phyloP scores from a whole-genome alignment of 2,888 invertebrate species.

The Xestia xanthographa region DNA sequence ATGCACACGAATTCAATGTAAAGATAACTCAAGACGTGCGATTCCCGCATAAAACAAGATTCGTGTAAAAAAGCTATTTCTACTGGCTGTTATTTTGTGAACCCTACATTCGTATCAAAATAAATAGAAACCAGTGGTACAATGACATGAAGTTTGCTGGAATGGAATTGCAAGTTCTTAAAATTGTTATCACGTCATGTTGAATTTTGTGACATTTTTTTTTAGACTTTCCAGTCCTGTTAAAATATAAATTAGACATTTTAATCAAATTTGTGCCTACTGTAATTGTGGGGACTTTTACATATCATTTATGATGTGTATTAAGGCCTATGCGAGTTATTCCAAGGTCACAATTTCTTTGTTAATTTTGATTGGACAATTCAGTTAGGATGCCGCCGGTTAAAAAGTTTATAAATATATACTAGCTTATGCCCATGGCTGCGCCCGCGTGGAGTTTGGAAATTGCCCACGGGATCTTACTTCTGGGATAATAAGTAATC shows the following conservation, averaged over 20 bases:
- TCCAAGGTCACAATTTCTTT: background rate
- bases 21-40: background rate
- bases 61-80: background rate
- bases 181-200: background rate
- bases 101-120: background rate
- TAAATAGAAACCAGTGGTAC: background rate
- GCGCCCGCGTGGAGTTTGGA: too few relatives aligned
- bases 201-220: background rate
- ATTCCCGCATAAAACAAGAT: background rate
- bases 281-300: background rate
- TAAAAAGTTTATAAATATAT: too few relatives aligned
- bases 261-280: background rate
- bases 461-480: too few relatives aligned
- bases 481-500: too few relatives aligned
- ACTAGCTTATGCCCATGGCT: too few relatives aligned
- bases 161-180: background rate
- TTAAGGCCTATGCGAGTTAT: background rate
- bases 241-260: background rate
- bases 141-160: background rate
- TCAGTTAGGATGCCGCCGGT: background rate
- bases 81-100: background rate
- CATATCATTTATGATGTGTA: background rate
- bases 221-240: background rate
- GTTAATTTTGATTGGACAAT: background rate
- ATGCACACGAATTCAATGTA: background rate